Conservation (phyloP, 2,797 vertebrate genomes). For the Clarias fuscus region DNA sequence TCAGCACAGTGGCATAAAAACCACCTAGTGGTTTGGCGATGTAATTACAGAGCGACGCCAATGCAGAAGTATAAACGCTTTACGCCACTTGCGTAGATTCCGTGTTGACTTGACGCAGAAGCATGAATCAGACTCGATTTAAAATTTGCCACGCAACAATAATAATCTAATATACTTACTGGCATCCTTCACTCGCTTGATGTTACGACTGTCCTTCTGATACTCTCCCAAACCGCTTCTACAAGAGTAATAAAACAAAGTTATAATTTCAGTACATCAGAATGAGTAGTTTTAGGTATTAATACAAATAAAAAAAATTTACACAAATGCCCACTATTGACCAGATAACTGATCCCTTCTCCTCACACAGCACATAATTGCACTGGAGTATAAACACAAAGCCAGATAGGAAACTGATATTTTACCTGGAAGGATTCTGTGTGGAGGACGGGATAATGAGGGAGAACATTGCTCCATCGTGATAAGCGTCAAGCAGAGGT, state of each 20-base stretch:
- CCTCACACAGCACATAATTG: too few relatives aligned
- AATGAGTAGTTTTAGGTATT: background rate
- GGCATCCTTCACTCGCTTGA: constrained; percentile 86
- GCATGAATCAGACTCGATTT: too few relatives aligned
- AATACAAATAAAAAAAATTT: background rate
- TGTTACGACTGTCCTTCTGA: constrained; percentile 86
- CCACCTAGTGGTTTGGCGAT: too few relatives aligned
- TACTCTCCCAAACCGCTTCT: constrained; percentile 87
- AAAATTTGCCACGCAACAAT: background rate
- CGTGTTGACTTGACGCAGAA: too few relatives aligned
- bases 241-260: background rate
- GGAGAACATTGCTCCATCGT: constrained; percentile 88
- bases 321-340: background rate
- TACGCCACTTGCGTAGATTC: too few relatives aligned
- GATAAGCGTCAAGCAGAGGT: constrained; percentile 87
- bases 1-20: too few relatives aligned
- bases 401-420: background rate
- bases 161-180: constrained; percentile 72
- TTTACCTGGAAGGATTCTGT: constrained; percentile 82
- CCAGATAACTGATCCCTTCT: background rate
- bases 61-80: too few relatives aligned
- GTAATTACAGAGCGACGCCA: too few relatives aligned
- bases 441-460: constrained; percentile 78
- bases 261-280: too few relatives aligned
- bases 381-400: too few relatives aligned